Base-by-base conservation (phyloP, 30 jellyfish, hydroid and myxozoan genomes). In the Aurelia coerulea region DNA sequence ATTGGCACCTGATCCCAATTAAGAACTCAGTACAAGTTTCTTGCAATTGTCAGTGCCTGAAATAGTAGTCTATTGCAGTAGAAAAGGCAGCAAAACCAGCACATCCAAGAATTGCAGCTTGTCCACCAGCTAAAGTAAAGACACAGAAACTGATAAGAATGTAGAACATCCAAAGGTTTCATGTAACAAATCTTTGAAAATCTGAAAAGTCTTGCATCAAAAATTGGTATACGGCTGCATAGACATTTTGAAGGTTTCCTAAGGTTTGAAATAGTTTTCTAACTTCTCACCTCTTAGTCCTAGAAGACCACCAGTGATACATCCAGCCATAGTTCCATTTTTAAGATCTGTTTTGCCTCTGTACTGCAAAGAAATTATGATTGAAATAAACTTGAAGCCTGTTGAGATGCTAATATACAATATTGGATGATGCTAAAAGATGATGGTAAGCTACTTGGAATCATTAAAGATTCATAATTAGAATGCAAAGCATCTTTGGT, bases 11-110 rank as follows among this genome's bases (percentile, higher is more conserved):
- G 56, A 9, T 9, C 15, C 56, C 10, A 46, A 46, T 46, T 46
- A 13, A 5, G 4, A 46, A 46, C 14, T 46, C 56, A 6, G 56
- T 46, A 13, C 4, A 42, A 5, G 49, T 37, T 42, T 5, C 12
- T 46, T 46, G 56, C 56, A 46, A 33, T 46, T 16, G 18, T 89
- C 79, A 86, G 51, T 88, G 96, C 41, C 99, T 86, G 71, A 95
- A 90, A 81, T 87, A 95, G 65, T 90, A 95, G 74, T 95, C 99
- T 16, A 95, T 95, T 32, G 99, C 99, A 51, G 99, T 95, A 3
- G 99, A 95, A 74, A 95, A 95, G 10, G 99, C 99, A 7, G 99
- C 99, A 76, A 95, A 95, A 35, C 99, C 99, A 72, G 97, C 97
- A 81, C 99, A 95, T 23, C 99, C 99, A 74, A 90, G 93, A 37